Base-by-base conservation (phyloP, 2,113 vertebrate species). In the Semnornis frantzii region DNA sequence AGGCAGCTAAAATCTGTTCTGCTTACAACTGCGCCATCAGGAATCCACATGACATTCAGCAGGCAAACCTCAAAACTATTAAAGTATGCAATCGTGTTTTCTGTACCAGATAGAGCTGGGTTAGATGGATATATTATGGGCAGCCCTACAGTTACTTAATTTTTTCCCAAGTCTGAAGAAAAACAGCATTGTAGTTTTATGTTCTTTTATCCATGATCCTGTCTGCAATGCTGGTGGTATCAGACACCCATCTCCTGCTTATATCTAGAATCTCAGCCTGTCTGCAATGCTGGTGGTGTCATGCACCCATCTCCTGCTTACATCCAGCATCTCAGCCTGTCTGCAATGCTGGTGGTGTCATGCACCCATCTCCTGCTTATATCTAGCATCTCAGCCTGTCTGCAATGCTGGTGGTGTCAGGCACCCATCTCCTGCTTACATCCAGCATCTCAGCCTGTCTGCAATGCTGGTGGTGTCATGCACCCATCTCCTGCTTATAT, bases 361-460 rank as follows among this genome's bases (percentile, higher is more conserved):
- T n/a, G n/a, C n/a, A n/a, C n/a, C n/a, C n/a, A n/a, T n/a, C n/a
- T n/a, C n/a, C n/a, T n/a, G n/a, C n/a, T n/a, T n/a, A n/a, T n/a
- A n/a, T n/a, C n/a, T n/a, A n/a, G n/a, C n/a, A n/a, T n/a, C n/a
- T n/a, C n/a, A n/a, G n/a, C 58, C 62, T 54, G 77, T 62, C 73
- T 93, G 70, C 74, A 82, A 30, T 7, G 75, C 46, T 12, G 60
- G n/a, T 86, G 39, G n/a, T 82, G 78, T 96, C 63, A 28, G 92
- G 82, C 92, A 95, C 80, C 88, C 89, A 90, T 62, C 92, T 81
- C 37, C 69, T 89, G 60, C 92, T 75, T 69, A 75, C 78, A 88
- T 78, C 65, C n/a, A 68, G 33, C 0, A 0, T 88, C 83, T 81
- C 80, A 83, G 70, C 23, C 73, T 37, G 37, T 37, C 37, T 37